A percentile compares a stretch with the other conserved stretches of the same genome.
Evolutionary conservation across 2,113 vertebrate genomes (phyloP).

Genomic region (Scytalopus superciliaris): DNA sequence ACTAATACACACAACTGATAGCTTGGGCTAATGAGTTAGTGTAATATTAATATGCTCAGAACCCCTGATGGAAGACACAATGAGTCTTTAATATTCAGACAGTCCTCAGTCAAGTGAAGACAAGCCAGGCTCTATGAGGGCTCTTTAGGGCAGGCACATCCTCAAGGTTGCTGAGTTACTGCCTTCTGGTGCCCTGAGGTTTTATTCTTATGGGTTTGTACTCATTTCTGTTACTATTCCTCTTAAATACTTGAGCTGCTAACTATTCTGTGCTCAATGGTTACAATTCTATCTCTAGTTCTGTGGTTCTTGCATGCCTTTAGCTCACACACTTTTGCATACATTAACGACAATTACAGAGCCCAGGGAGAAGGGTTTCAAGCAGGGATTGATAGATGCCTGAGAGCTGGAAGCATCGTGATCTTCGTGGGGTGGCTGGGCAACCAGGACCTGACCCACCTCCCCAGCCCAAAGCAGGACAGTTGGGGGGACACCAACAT

Average conservation of each 20-base stretch:
- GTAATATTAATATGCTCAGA: background rate
- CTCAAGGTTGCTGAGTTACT: background rate
- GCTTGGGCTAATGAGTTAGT: background rate
- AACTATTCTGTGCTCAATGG: background rate
- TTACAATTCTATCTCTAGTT: background rate
- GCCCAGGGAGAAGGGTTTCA: background rate
- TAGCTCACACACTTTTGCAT: background rate
- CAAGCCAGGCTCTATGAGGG: background rate
- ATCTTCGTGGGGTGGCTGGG: background rate
- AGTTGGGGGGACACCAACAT: rapidly evolving
- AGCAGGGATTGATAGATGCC: background rate
- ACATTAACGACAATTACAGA: background rate
- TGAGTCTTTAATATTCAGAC: background rate
- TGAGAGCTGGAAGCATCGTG: background rate
- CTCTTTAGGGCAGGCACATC: background rate
- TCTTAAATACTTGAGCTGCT: background rate
- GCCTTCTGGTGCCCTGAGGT: background rate
- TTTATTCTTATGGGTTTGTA: background rate
- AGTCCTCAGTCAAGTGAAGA: background rate
- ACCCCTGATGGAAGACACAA: background rate
- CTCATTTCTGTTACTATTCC: background rate
- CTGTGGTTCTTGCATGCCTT: background rate
- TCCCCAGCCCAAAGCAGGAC: background rate
- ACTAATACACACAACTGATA: background rate
- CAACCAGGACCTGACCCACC: background rate